Evolutionary conservation across 2,888 invertebrate species (phyloP).

Genomic region (Ophion slaviceki): DNA sequence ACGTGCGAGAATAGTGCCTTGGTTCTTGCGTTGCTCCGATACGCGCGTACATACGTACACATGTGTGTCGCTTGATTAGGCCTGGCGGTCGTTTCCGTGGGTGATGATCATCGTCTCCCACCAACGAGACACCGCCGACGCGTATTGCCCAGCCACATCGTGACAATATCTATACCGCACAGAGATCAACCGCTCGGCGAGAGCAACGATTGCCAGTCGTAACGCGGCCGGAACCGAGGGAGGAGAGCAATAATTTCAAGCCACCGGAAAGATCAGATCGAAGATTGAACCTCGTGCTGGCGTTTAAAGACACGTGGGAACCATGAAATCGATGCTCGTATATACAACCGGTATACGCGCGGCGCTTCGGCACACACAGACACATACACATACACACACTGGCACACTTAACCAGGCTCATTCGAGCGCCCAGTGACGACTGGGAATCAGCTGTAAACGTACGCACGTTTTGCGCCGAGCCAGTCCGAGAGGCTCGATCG

Average conservation of each 20-base stretch:
- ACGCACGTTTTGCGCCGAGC: conserved; percentile 71
- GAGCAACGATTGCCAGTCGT: not conserved
- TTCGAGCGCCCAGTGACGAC: conserved; percentile 74
- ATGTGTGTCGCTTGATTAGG: conserved; percentile 14
- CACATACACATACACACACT: not conserved
- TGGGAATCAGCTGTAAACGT: conserved; percentile 78
- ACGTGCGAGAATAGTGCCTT: conserved; percentile 12
- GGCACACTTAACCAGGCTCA: conserved; percentile 60
- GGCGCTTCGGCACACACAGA: not conserved
- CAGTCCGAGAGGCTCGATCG: not conserved
- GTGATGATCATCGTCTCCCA: conserved; percentile 14
- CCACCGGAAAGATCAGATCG: not conserved
- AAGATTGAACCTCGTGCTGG: not conserved
- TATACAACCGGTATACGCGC: conserved; percentile 3
- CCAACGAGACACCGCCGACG: conserved; percentile 9
- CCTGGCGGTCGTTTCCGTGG: conserved; percentile 38
- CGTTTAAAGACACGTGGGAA: not conserved
- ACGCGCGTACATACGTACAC: not conserved
- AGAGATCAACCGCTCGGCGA: not conserved
- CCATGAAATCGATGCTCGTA: not conserved
- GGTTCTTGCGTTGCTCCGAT: not conserved
- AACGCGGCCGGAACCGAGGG: not conserved
- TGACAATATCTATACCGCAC: not conserved
- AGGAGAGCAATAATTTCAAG: not conserved
- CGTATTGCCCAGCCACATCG: not conserved